Conservation (phyloP, 2,113 vertebrate genomes). For the Megatriorchis doriae region DNA sequence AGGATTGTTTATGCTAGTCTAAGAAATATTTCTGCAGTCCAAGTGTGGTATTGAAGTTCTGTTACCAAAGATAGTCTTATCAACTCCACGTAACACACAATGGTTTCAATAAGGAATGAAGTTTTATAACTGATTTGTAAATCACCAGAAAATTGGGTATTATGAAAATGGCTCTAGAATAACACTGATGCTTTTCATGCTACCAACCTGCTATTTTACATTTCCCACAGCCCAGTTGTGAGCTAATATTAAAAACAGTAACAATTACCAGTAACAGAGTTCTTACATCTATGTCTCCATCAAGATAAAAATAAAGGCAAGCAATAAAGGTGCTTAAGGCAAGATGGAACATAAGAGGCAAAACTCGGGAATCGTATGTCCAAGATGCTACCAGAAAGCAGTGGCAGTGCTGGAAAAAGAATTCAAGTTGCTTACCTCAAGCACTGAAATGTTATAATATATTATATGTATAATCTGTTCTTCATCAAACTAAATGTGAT, state of each 20-base stretch:
- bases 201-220: neutral
- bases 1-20: neutral
- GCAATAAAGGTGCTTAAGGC: neutral
- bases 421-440: neutral
- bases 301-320: neutral
- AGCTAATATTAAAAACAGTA: neutral
- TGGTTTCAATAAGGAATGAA: neutral
- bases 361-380: neutral
- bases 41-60: neutral
- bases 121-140: neutral
- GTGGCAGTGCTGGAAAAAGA: neutral
- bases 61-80: neutral
- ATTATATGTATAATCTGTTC: neutral
- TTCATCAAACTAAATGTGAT: neutral
- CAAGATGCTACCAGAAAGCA: neutral
- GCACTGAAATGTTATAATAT: neutral
- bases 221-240: neutral
- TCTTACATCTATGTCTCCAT: neutral
- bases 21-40: neutral
- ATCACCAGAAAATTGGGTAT: neutral
- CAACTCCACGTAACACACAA: neutral
- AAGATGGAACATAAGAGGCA: neutral
- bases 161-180: neutral
- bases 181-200: neutral
- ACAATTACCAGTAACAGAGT: neutral